A percentile compares a stretch with the other conserved stretches of the same genome.
Evolutionary conservation across 2,113 vertebrate species (phyloP).

Genomic region (Zosterops hypoxanthus): DNA sequence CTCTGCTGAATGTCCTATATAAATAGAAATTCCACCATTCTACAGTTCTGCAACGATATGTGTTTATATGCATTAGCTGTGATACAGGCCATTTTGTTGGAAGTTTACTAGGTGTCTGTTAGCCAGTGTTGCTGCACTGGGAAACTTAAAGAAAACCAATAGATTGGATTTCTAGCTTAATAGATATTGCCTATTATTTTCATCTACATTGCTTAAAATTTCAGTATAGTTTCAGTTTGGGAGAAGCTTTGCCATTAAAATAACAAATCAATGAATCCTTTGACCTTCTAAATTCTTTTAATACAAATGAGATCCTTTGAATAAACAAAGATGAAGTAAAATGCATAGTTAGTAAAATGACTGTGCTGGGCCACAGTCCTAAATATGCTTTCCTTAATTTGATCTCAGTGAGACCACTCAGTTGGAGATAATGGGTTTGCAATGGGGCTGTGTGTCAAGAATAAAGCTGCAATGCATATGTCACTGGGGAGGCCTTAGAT

Average conservation of each 20-base stretch:
- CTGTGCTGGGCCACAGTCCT: not conserved
- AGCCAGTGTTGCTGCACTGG: not conserved
- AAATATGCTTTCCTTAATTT: slow-evolving; percentile 16
- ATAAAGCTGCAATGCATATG: not conserved
- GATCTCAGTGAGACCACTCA: not conserved
- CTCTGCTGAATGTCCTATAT: not conserved
- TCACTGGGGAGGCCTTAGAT: not conserved
- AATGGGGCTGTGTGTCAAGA: not conserved
- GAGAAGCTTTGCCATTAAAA: not conserved
- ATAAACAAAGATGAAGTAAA: not conserved
- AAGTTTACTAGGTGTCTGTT: not conserved
- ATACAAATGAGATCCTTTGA: not conserved
- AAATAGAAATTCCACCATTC: not conserved
- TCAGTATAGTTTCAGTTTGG: not conserved
- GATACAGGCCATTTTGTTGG: not conserved
- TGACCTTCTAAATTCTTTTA: not conserved
- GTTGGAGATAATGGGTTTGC: not conserved
- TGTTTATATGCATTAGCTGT: not conserved
- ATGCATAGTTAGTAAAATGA: not conserved
- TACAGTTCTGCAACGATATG: not conserved
- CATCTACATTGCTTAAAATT: not conserved
- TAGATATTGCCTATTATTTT: not conserved
- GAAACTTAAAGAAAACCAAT: not conserved
- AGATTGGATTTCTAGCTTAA: not conserved
- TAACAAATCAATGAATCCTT: not conserved